Evolutionary conservation across 2,888 invertebrate species (phyloP).

Genomic region (Phaedon cochleariae): DNA sequence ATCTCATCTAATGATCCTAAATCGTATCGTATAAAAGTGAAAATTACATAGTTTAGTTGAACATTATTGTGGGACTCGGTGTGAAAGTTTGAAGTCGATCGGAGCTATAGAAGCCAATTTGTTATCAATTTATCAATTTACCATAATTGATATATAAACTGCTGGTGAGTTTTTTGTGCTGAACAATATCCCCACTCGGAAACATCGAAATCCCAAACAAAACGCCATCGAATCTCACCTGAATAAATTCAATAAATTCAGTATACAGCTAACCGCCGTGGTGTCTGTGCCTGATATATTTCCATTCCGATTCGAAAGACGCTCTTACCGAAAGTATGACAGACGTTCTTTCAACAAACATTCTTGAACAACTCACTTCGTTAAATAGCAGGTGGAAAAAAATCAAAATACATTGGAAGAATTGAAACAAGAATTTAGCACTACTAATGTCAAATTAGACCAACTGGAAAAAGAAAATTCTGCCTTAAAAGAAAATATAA

Average conservation of each 20-base stretch:
- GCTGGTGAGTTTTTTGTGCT: too few relatives aligned
- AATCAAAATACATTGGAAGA: slow-evolving; percentile 1
- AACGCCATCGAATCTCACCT: too few relatives aligned
- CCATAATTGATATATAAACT: too few relatives aligned
- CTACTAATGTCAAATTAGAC: not conserved
- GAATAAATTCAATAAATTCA: not conserved
- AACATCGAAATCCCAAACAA: not conserved
- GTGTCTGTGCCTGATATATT: not conserved
- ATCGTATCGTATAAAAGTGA: too few relatives aligned
- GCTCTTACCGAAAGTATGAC: not conserved
- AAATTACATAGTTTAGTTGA: too few relatives aligned
- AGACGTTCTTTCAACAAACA: not conserved
- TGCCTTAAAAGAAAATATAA: not conserved
- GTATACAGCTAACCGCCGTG: not conserved
- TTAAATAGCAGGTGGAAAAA: not conserved
- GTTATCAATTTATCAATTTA: too few relatives aligned
- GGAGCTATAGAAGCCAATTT: too few relatives aligned
- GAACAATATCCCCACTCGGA: too few relatives aligned
- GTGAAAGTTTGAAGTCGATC: too few relatives aligned
- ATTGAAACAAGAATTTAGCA: not conserved
- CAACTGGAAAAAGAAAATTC: not conserved
- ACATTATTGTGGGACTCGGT: too few relatives aligned
- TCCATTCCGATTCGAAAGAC: not conserved
- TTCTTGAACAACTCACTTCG: not conserved
- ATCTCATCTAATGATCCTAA: too few relatives aligned